Percentiles rank a stretch among this genome's conserved stretches.
phyloP scores from a whole-genome alignment of 2,113 vertebrate species.

The Ctenodactylus gundi region DNA sequence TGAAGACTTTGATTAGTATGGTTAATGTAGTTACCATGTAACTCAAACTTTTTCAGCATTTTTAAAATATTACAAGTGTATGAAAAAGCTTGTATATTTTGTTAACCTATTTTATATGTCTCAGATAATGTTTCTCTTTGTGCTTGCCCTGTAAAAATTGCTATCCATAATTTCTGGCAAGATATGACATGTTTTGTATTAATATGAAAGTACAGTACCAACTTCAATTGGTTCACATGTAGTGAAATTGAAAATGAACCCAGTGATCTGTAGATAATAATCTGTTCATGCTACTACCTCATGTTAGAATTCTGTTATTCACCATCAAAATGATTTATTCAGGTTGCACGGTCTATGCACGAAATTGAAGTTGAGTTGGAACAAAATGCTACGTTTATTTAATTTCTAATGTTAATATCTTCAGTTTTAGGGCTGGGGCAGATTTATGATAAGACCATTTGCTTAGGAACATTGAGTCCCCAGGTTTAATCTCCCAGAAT shows the following conservation, averaged over 20 bases:
- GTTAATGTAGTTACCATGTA: not conserved
- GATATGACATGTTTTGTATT: not conserved
- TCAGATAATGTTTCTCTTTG: not conserved
- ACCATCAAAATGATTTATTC: not conserved
- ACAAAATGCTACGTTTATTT: not conserved
- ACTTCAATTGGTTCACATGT: constrained; percentile 23
- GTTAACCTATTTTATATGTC: constrained; percentile 10
- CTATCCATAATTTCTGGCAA: not conserved
- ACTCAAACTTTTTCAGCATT: not conserved
- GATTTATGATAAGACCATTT: no score
- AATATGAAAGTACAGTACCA: not conserved
- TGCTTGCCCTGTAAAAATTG: not conserved
- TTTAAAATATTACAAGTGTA: not conserved
- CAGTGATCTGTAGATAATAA: not conserved
- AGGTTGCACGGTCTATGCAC: not conserved
- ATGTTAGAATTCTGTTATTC: not conserved
- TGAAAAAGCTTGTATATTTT: not conserved
- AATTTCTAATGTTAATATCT: not conserved
- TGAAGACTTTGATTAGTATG: not conserved
- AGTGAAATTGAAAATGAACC: constrained; percentile 5
- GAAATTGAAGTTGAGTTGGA: not conserved
- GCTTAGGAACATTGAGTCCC: no score
- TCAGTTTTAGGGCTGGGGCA: no score
- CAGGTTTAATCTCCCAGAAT: no score
- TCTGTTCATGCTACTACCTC: not conserved